Evolutionary conservation across 2,797 vertebrate species (phyloP).

Genomic region (Betta splendens): DNA sequence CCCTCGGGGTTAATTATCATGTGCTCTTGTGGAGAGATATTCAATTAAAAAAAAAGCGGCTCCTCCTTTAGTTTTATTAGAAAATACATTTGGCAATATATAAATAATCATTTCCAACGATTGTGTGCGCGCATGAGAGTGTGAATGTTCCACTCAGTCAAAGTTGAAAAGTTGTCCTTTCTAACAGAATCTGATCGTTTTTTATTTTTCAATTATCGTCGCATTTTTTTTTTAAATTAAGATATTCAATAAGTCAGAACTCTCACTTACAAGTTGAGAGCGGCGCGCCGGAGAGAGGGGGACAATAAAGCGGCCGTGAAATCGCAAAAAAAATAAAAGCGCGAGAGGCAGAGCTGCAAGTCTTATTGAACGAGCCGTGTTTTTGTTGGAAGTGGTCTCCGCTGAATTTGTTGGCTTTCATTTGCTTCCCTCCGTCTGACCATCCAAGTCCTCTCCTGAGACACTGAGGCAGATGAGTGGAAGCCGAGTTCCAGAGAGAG

Average conservation of each 20-base stretch:
- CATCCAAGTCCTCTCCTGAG: slow-evolving; percentile 79
- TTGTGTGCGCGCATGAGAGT: slow-evolving; percentile 1
- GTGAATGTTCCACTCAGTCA: slow-evolving; percentile 13
- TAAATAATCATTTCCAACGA: slow-evolving; percentile 56
- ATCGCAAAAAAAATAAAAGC: slow-evolving; percentile 55
- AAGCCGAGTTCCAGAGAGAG: slow-evolving; percentile 76
- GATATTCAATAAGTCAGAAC: slow-evolving; percentile 17
- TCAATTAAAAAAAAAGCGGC: slow-evolving; percentile 72
- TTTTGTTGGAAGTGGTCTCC: slow-evolving; percentile 72
- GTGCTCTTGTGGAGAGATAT: slow-evolving; percentile 65
- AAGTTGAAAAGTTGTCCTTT: slow-evolving; percentile 11
- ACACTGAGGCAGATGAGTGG: slow-evolving; percentile 76
- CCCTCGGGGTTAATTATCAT: slow-evolving; percentile 72
- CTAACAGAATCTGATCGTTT: slow-evolving; percentile 2
- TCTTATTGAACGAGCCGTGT: slow-evolving; percentile 51
- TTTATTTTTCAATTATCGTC: slow-evolving; percentile 13
- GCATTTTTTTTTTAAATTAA: slow-evolving; percentile 23
- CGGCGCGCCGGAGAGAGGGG: slow-evolving; percentile 37
- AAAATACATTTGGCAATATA: slow-evolving; percentile 62
- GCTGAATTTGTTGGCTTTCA: slow-evolving; percentile 72
- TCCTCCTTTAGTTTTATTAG: slow-evolving; percentile 55
- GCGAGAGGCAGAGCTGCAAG: slow-evolving; percentile 49
- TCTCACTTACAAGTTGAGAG: slow-evolving; percentile 38
- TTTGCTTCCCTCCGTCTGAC: slow-evolving; percentile 75
- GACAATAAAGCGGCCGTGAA: slow-evolving; percentile 55